Percentiles rank a stretch among this genome's conserved stretches.
phyloP scores from a whole-genome alignment of 1,140 invertebrate species.

The Zophobas morio region DNA sequence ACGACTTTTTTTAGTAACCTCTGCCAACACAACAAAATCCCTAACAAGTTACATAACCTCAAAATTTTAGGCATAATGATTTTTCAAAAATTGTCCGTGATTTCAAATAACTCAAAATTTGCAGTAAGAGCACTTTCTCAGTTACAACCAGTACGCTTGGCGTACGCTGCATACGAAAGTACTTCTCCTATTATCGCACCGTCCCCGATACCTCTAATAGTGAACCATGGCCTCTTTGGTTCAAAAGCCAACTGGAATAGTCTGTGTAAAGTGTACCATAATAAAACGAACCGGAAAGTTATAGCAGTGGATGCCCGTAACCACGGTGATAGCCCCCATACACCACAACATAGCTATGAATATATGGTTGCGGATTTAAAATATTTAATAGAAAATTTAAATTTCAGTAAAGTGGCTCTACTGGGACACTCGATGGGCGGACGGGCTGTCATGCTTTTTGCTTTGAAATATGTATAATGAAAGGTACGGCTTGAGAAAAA shows the following conservation, averaged over 20 bases:
- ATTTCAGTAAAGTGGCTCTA: conserved; percentile 76
- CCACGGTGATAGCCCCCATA: conserved; percentile 90
- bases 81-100: no score
- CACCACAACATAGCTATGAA: conserved; percentile 77
- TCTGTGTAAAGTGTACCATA: conserved; percentile 80
- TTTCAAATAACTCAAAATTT: no score
- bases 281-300: conserved; percentile 74
- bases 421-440: conserved; percentile 95
- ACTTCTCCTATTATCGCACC: conserved; percentile 61
- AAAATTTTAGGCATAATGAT: no score
- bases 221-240: conserved; percentile 88
- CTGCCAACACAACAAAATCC: no score
- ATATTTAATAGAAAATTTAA: conserved; percentile 74
- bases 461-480: conserved; percentile 74
- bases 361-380: conserved; percentile 81
- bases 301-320: conserved; percentile 88
- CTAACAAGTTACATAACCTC: no score
- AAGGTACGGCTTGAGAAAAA: neutral
- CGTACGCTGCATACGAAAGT: conserved; percentile 72
- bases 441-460: conserved; percentile 83
- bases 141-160: conserved; percentile 69
- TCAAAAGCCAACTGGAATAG: conserved; percentile 87
- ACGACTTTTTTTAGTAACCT: no score
- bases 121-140: neutral
- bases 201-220: conserved; percentile 74